Conservation (phyloP, 2,888 invertebrate genomes). For the Xestia ashworthii region DNA sequence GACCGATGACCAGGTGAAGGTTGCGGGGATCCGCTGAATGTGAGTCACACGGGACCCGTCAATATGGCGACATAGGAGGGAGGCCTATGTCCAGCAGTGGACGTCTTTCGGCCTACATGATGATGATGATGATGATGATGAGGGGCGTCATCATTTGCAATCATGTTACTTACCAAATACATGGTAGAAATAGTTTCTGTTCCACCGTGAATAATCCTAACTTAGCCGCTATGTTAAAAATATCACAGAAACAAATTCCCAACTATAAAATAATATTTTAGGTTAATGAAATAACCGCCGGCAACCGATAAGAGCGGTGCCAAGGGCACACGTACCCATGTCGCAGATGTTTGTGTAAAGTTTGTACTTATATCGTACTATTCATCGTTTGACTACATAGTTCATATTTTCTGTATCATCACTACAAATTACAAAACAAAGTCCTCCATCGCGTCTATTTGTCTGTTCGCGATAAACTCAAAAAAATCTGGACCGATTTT, state of each 20-base stretch:
- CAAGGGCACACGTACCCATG: constrained; percentile 29
- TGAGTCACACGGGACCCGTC: too few species aligned
- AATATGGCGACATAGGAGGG: too few species aligned
- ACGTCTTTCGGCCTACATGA: too few species aligned
- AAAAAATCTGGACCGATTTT: too few species aligned
- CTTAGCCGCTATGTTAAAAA: not conserved
- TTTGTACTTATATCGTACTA: not conserved
- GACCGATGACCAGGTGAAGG: too few species aligned
- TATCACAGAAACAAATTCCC: constrained; percentile 9
- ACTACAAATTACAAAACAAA: not conserved
- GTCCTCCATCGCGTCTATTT: too few species aligned
- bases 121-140: too few species aligned
- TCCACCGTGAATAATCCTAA: not conserved
- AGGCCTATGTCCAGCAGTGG: too few species aligned
- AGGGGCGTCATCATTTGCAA: not conserved
- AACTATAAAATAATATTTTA: not conserved
- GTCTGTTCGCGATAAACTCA: too few species aligned
- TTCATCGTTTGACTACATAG: not conserved
- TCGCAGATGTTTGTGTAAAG: not conserved
- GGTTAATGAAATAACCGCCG: constrained; percentile 22
- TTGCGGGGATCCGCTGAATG: too few species aligned
- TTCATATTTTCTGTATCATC: not conserved
- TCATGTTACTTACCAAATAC: not conserved
- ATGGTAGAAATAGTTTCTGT: not conserved
- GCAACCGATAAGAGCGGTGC: constrained; percentile 32